These are phyloP conservation scores for Papilio aristodemus DNA, from an alignment of 1,140 invertebrate genomes.

Conservation along the genomic window DNA sequence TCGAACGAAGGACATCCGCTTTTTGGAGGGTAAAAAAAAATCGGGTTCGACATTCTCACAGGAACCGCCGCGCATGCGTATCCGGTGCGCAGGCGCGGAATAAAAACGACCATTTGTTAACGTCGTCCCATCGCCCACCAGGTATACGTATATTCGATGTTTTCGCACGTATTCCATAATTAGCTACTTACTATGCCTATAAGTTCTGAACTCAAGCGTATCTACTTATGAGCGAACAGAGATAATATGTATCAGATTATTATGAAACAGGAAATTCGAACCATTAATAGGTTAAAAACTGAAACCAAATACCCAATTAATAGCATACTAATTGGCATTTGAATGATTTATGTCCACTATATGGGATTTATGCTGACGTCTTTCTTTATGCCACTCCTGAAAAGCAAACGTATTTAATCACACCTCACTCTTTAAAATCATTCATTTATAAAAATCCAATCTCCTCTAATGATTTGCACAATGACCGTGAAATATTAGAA, in stretches of 20 bases:
- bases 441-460: too few species aligned
- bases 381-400: too few species aligned
- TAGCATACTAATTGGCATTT: too few species aligned
- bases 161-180: conserved; percentile 20
- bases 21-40: conserved; percentile 75
- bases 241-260: too few species aligned
- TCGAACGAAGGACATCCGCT: conserved; percentile 79
- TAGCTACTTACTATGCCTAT: conserved; percentile 12
- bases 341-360: too few species aligned
- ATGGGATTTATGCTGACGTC: too few species aligned
- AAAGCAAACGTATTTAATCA: too few species aligned
- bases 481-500: conserved; percentile 8
- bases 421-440: too few species aligned
- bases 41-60: conserved; percentile 77
- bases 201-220: not conserved
- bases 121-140: conserved; percentile 54
- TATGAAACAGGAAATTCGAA: too few species aligned
- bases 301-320: too few species aligned
- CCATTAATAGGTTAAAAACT: too few species aligned
- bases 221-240: not conserved
- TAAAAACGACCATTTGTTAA: conserved; percentile 76
- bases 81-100: conserved; percentile 73
- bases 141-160: conserved; percentile 42
- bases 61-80: conserved; percentile 64
- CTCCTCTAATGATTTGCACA: not conserved